phyloP scores from a whole-genome alignment of 1,140 invertebrate genomes.

The Eupeodes corollae region DNA sequence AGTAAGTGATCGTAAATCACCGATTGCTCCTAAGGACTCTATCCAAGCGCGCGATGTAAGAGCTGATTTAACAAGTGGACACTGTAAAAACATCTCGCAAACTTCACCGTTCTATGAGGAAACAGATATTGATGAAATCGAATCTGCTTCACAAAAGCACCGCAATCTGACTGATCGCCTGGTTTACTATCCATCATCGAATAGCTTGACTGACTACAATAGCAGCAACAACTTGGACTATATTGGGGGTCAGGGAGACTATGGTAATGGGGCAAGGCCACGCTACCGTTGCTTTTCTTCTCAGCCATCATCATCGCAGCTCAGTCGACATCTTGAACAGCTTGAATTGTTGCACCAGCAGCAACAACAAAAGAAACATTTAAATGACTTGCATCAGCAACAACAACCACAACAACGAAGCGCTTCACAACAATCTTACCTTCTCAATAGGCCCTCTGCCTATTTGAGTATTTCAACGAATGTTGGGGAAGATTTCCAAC shows the following conservation, averaged over 20 bases:
- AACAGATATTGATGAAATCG: constrained; percentile 10
- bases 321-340: neutral
- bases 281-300: neutral
- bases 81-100: neutral
- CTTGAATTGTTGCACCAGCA: neutral
- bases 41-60: neutral
- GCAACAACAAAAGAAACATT: neutral
- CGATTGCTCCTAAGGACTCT: neutral
- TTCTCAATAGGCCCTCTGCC: neutral
- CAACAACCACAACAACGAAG: neutral
- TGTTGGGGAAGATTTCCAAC: neutral
- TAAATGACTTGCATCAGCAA: constrained; percentile 1
- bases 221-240: constrained; percentile 21
- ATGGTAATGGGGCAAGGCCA: neutral
- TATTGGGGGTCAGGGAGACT: constrained; percentile 4
- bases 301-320: neutral
- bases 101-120: constrained; percentile 5
- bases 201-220: constrained; percentile 18
- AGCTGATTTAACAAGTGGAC: neutral
- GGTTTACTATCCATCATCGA: constrained; percentile 29
- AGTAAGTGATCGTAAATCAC: neutral
- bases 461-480: no score
- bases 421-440: neutral
- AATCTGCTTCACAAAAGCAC: constrained; percentile 11
- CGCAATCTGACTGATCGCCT: constrained; percentile 23